Percentiles rank a stretch among this genome's conserved stretches.
Conservation (phyloP, 2,113 vertebrate species). For the Urocitellus parryii region DNA sequence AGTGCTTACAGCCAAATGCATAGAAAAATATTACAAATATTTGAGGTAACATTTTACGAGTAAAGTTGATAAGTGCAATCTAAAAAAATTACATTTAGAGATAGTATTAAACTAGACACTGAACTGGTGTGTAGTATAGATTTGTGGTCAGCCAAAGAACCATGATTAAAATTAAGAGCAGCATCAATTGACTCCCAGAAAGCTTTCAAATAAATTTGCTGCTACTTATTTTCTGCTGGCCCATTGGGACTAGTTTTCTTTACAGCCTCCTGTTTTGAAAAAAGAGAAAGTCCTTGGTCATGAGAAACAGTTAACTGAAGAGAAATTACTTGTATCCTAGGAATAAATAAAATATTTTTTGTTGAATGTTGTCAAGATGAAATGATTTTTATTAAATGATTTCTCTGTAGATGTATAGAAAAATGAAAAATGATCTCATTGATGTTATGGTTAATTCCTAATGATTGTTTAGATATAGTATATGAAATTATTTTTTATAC, state of each 20-base stretch:
- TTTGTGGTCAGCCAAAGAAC: constrained; percentile 3
- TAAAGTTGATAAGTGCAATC: not conserved
- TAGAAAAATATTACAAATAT: not conserved
- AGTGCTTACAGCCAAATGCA: not conserved
- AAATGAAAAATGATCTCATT: not conserved
- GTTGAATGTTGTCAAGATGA: constrained; percentile 29
- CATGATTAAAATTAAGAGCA: constrained; percentile 31
- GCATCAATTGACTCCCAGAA: constrained; percentile 33
- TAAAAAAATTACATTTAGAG: constrained; percentile 15
- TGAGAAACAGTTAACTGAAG: constrained; percentile 48
- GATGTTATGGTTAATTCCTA: not conserved
- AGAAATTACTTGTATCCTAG: not conserved
- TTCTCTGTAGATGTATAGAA: not conserved
- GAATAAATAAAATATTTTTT: constrained; percentile 44
- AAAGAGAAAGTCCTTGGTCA: not conserved
- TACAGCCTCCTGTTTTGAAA: constrained; percentile 51
- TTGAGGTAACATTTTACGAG: constrained; percentile 5
- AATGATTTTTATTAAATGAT: not conserved
- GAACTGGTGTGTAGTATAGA: not conserved
- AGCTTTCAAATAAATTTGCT: not conserved
- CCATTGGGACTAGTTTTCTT: not conserved
- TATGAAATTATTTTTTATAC: not conserved
- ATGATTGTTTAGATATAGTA: not conserved
- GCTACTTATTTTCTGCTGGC: not conserved
- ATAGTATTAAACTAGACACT: not conserved